Conservation (phyloP, 2,113 vertebrate genomes). For the Falcunculus frontatus region DNA sequence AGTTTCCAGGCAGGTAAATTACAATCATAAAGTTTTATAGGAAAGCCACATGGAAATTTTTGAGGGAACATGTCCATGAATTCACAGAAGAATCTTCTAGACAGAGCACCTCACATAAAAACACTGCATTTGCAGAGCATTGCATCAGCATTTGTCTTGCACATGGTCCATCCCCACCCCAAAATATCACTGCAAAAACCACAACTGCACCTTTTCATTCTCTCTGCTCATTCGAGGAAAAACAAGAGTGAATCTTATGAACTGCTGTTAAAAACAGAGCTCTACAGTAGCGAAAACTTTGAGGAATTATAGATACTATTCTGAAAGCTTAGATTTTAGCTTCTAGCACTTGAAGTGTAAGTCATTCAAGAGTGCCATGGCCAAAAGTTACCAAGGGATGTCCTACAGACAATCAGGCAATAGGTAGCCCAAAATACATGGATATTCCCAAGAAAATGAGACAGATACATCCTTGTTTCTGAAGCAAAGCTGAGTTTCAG, state of each 20-base stretch:
- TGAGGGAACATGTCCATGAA: accelerated
- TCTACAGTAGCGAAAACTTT: slow-evolving; percentile 8
- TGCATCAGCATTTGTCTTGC: not conserved
- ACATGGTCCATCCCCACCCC: not conserved
- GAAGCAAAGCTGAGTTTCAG: slow-evolving; percentile 31
- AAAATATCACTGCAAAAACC: not conserved
- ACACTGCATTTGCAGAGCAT: not conserved
- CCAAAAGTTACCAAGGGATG: not conserved
- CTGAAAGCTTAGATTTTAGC: not conserved
- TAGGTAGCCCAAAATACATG: not conserved
- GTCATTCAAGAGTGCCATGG: not conserved
- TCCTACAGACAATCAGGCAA: slow-evolving; percentile 46
- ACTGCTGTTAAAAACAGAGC: slow-evolving; percentile 24
- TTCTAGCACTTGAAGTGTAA: not conserved
- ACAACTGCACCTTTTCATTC: not conserved
- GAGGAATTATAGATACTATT: slow-evolving; percentile 22
- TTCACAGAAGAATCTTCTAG: not conserved
- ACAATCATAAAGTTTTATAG: not conserved
- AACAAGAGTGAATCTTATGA: slow-evolving; percentile 1
- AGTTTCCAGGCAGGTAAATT: not conserved
- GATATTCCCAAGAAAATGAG: slow-evolving; percentile 19
- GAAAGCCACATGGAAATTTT: not conserved
- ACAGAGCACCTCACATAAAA: not conserved
- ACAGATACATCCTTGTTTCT: not conserved
- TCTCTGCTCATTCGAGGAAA: slow-evolving; percentile 18